Evolutionary conservation across 92 coral and sea anemone species (phyloP), one percentile per base, ranked within the genome.

Genomic region (Porites rus): DNA sequence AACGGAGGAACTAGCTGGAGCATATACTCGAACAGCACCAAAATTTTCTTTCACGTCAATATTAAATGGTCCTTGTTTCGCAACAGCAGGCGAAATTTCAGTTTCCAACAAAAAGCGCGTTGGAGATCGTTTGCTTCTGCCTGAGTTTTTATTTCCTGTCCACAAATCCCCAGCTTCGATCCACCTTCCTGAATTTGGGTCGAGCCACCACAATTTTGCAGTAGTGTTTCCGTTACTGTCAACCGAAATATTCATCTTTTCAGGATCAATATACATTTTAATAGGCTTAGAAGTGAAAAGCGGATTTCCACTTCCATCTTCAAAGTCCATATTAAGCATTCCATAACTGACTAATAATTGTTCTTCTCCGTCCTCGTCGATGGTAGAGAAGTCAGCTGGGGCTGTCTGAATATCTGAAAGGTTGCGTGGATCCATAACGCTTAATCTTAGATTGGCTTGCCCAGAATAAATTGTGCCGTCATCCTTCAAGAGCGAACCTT

Each of bases 161-260:
- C 31, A 38, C 19, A 12, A 7, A 19, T 20, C 10, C 0, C 72
- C 70, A 1, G 73, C 83, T 38, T 63, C 64, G 2, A 43, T 22
- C 95, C 95, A 92, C 25, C 95, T 63, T 1, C 93, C 95, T 1
- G 95, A 90, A 18, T 77, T 83, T 10, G 84, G 83, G 65, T 92
- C 93, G 73, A 92, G 56, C 85, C 90, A 92, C 89, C 89, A 92
- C 19, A 92, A 87, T 28, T 89, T 89, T 6, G 86, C 52, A 0
- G 65, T 66, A 21, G 82, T 76, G 51, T n/a, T 68, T 0, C 85
- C 76, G 58, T 16, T 38, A 4, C 88, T 76, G 46, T 66, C 54
- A 0, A 76, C 67, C 10, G 78, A 43, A 0, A 90, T 28, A 19
- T 91, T 91, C 22, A 86, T 78, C 38, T 82, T 84, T 52, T 90